Evolutionary conservation across 2,797 vertebrate species (phyloP), one percentile per base, ranked within the genome.

Genomic region (Alectoris magna): DNA sequence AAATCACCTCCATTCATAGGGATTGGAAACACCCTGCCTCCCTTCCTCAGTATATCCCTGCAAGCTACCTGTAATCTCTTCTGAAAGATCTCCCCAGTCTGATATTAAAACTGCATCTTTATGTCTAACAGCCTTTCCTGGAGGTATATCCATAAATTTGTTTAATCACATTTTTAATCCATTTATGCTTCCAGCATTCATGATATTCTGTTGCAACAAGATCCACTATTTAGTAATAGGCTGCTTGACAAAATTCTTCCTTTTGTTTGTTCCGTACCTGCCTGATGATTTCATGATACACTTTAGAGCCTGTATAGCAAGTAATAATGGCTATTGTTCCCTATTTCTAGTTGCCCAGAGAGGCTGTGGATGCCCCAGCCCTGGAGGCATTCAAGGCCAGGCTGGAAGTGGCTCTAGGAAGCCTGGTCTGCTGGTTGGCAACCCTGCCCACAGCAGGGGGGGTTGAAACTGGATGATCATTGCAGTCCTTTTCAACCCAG

Each of bases 151-250:
- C 66, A 83, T 74, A 87, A 77, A 87, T 87, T 83, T 89, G 69
- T 53, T 53, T 87, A 85, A 91, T 83, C 58, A 9, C 17, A 83
- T 93, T 93, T 92, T 89, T 49, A 87, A 92, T 87, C 68, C 49
- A 69, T 78, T 93, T 91, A 51, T 80, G 69, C 69, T 94, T 94
- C 89, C 67, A 64, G 62, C 80, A 76, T 88, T 74, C 62, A 78
- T 51, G 49, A 48, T n/a, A 87, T 89, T 87, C 91, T 77, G 69
- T 24, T 93, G 64, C 74, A 90, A 49, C 0, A 6, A 60, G 48
- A 55, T 62, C 34, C 66, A 83, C 62, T 92, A 85, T 87, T 79
- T 71, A 73, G 90, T 95, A 93, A 87, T 1, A 60, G 53, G 15
- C 9, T 73, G 51, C n/a, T 63, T 72, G 46, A 90, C 87, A 58